phyloP scores from a whole-genome alignment of 2,888 invertebrate genomes.

The Tanytarsus gracilentus region DNA sequence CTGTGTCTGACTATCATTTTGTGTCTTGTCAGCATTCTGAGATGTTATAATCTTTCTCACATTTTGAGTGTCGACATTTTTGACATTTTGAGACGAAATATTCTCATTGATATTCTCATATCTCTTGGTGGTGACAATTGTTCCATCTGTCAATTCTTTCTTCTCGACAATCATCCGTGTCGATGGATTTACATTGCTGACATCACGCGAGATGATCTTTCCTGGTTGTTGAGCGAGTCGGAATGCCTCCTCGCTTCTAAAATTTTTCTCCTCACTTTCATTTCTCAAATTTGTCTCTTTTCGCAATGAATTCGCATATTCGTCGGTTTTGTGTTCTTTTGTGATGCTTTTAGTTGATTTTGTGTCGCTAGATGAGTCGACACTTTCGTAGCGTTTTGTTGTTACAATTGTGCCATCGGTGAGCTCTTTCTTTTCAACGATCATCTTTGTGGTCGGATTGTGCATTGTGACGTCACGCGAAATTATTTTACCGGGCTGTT shows the following conservation, averaged over 20 bases:
- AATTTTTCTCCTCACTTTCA: background rate
- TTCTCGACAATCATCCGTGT: slow-evolving; percentile 61
- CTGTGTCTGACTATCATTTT: background rate
- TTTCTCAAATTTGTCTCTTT: background rate
- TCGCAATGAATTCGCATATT: background rate
- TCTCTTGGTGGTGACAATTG: slow-evolving; percentile 56
- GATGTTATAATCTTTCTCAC: background rate
- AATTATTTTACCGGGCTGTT: slow-evolving; percentile 46
- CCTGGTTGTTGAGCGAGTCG: slow-evolving; percentile 42
- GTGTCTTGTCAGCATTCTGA: slow-evolving; percentile 3
- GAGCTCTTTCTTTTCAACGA: slow-evolving; percentile 56
- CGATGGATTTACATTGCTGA: slow-evolving; percentile 56
- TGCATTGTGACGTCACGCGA: slow-evolving; percentile 53
- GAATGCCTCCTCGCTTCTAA: slow-evolving; percentile 35
- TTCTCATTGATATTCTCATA: slow-evolving; percentile 48
- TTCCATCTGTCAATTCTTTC: slow-evolving; percentile 56
- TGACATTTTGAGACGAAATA: background rate
- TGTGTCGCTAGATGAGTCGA: slow-evolving; percentile 32
- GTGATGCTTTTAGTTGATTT: background rate
- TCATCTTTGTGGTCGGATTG: slow-evolving; percentile 56
- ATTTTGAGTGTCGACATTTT: background rate
- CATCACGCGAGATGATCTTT: slow-evolving; percentile 49
- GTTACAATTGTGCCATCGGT: slow-evolving; percentile 61
- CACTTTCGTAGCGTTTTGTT: slow-evolving; percentile 58
- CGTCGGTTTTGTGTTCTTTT: background rate